Base-by-base conservation (phyloP, 2,797 vertebrate genomes). In the Amazona ochrocephala region DNA sequence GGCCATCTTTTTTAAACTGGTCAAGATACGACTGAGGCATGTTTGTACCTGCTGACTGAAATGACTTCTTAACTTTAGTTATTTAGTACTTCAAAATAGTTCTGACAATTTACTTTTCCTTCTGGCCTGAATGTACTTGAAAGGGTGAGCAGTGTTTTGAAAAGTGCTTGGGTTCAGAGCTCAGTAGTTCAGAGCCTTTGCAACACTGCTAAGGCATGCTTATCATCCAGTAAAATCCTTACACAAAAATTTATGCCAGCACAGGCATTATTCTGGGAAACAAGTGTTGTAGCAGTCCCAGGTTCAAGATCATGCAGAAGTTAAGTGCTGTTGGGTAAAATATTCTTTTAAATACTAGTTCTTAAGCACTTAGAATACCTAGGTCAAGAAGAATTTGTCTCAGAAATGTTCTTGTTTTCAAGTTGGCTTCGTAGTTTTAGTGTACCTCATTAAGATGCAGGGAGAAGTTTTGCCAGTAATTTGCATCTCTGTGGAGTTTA, bases 401-500 rank as follows among this genome's bases (percentile, higher is more conserved):
- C 51, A 32, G 10, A 91, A 90, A 4, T 27, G 9, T 84, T 84
- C 47, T 51, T 87, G 62, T 93, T 96, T 95, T 93, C 83, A 61
- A 16, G 54, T 86, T 84, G 74, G 76, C 54, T 93, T 95, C 37
- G 1, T 67, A 81, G 66, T 93, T 94, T 92, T 68, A 84, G 42
- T 74, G 74, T 86, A 65, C 77, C 71, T 96, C 87, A 94, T 96
- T 94, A 90, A 79, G 71, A 93, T 96, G 89, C 95, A 87, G 83
- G 54, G 91, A 94, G 91, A 94, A 86, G 94, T 96, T 94, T 94
- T 95, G 87, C 83, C 74, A 90, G 89, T 94, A 84, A 95, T 96
- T 95, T 96, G 95, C 95, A 95, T 97, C 74, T 94, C 60, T 90
- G 95, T 91, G 71, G 94, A 87, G 93, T 94, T 96, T 88, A 94